A percentile compares a stretch with the other conserved stretches of the same genome.
Conservation (phyloP, 2,888 invertebrate species). For the Drosophila leonis region DNA sequence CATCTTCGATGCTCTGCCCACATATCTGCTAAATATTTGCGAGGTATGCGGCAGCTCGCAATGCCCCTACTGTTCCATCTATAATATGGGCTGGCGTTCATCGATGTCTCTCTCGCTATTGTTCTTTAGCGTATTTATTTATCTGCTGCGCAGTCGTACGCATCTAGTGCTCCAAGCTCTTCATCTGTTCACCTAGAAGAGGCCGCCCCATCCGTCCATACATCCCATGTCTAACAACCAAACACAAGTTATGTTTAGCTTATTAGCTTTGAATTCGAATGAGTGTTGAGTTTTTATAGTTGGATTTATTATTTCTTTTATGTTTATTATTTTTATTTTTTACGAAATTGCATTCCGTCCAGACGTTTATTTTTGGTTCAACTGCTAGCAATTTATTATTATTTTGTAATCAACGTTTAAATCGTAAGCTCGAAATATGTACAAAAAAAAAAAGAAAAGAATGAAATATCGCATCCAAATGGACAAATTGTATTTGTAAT, state of each 20-base stretch:
- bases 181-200: constrained; percentile 68
- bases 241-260: constrained; percentile 37
- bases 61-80: constrained; percentile 96
- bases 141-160: constrained; percentile 81
- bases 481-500: constrained; percentile 30
- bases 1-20: constrained; percentile 94
- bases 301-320: constrained; percentile 45
- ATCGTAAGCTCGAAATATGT: constrained; percentile 58
- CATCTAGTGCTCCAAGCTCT: constrained; percentile 73
- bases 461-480: constrained; percentile 27
- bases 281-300: constrained; percentile 51
- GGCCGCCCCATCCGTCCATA: not conserved
- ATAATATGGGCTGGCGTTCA: constrained; percentile 87
- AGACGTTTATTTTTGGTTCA: constrained; percentile 49
- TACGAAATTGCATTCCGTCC: constrained; percentile 79
- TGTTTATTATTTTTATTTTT: constrained; percentile 18
- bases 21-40: constrained; percentile 95
- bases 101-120: constrained; percentile 81
- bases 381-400: constrained; percentile 28
- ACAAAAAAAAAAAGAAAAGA: constrained; percentile 62
- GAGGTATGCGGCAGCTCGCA: constrained; percentile 98
- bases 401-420: constrained; percentile 28
- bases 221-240: constrained; percentile 30
- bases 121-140: constrained; percentile 82
- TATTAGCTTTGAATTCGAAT: constrained; percentile 46